Conservation (phyloP, 2,113 vertebrate genomes). For the Apaloderma vittatum region DNA sequence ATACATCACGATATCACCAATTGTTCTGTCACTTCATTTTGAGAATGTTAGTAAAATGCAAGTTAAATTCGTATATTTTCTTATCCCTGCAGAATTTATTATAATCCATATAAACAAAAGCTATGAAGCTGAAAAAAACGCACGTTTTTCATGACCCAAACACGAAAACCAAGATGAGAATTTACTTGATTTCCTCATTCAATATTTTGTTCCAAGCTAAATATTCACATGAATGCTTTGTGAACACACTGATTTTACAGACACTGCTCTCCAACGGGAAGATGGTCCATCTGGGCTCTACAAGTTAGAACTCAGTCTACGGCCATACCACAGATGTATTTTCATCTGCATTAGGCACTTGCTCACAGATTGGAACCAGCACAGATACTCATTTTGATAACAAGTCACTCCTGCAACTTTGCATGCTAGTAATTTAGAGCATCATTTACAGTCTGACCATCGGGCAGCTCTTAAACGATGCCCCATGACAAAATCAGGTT, state of each 20-base stretch:
- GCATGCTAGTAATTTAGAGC: background rate
- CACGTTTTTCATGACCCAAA: background rate
- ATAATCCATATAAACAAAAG: background rate
- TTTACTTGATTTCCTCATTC: background rate
- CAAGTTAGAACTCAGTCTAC: background rate
- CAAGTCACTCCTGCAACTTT: background rate
- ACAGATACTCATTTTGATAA: background rate
- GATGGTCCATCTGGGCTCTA: background rate
- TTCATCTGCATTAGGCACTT: background rate
- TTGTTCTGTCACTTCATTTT: background rate
- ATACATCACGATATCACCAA: background rate
- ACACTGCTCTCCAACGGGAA: background rate
- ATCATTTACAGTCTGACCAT: constrained; percentile 33
- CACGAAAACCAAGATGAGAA: background rate
- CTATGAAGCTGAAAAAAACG: background rate
- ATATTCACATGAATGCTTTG: background rate
- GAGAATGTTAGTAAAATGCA: background rate
- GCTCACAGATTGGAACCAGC: background rate
- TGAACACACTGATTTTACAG: background rate
- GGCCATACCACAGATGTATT: background rate
- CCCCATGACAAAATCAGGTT: constrained; percentile 16
- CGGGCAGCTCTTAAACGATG: constrained; percentile 48
- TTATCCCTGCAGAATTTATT: background rate
- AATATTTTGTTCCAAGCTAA: background rate
- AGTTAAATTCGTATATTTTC: background rate